phyloP scores from a whole-genome alignment of 2,797 vertebrate genomes.

The Phataginus tetradactyla region DNA sequence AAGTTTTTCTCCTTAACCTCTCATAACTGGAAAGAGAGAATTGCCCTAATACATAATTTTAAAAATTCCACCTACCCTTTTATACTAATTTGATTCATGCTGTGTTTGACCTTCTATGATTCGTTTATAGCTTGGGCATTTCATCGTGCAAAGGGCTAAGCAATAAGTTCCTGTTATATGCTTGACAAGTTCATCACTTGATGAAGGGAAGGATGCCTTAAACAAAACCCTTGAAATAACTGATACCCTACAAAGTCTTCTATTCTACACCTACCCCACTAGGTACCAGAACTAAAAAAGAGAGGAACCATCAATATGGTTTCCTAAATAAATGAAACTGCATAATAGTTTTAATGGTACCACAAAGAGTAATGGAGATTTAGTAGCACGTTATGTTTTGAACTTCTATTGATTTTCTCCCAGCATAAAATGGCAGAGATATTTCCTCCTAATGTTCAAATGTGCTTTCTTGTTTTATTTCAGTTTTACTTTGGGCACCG shows the following conservation, averaged over 20 bases:
- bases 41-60: neutral
- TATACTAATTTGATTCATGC: conserved; percentile 18
- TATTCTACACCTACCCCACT: conserved; percentile 27
- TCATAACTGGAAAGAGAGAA: neutral
- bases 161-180: neutral
- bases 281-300: conserved; percentile 61
- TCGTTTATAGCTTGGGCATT: neutral
- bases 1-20: neutral
- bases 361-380: conserved; percentile 78
- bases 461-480: conserved; percentile 38
- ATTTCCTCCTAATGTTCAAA: conserved; percentile 79
- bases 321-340: conserved; percentile 70
- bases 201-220: neutral
- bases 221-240: conserved; percentile 41
- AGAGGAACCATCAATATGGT: conserved; percentile 79
- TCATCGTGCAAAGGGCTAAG: neutral
- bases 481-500: conserved; percentile 48
- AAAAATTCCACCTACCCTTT: neutral
- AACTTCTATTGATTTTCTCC: conserved; percentile 82
- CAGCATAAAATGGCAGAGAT: conserved; percentile 68
- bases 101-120: conserved; percentile 6
- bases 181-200: neutral
- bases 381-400: conserved; percentile 73
- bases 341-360: conserved; percentile 66
- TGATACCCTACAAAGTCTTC: conserved; percentile 37